Evolutionary conservation across 2,888 invertebrate species (phyloP), one percentile per base, ranked within the genome.

Genomic region (Phyto melanocephala): DNA sequence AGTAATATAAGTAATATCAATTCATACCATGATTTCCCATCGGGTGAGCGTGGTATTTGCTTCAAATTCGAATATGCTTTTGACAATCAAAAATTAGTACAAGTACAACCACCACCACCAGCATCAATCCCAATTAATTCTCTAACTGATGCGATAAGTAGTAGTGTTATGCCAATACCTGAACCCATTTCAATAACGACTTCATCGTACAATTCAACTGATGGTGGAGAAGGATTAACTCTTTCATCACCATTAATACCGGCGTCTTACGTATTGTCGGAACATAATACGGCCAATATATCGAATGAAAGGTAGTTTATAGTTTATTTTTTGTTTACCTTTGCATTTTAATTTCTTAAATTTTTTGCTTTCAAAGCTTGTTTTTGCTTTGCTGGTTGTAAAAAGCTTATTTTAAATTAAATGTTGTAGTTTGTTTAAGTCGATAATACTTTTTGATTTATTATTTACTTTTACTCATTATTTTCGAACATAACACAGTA

Each of bases 41-140:
- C 78, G 47, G 85, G 81, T 47, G 85, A 85, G 58, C 85, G 84
- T 80, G 88, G 88, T 54, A 88, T 90, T 81, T 90, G 90, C 81
- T 87, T 90, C 60, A 89, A 89, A 72, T 87, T 90, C 82, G 90
- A 90, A 86, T 90, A 90, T 80, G 88, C 90, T 76, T 90, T 90
- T 85, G 87, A 90, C 86, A 88, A 90, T 85, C 90, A 90, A 80
- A 88, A 90, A 82, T 86, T 90, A 68, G 90, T 90, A 78, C 90
- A 90, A 86, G 88, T 90, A 63, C 89, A 89, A 62, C 90, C 90
- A 50, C 88, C 90, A 24, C 82, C 89, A 20, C 70, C 68, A 56
- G n/a, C 56, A 35, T 15, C 52, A 20, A 20, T 10, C 40, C 13
- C 13, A 79, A 75, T 50, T 24, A n/a, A 7, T 40, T 4, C 2